A percentile compares a stretch with the other conserved stretches of the same genome.
These are phyloP conservation scores for Hydrochoerus hydrochaeris DNA, from an alignment of 2,113 vertebrate species.

Conservation along the genomic window DNA sequence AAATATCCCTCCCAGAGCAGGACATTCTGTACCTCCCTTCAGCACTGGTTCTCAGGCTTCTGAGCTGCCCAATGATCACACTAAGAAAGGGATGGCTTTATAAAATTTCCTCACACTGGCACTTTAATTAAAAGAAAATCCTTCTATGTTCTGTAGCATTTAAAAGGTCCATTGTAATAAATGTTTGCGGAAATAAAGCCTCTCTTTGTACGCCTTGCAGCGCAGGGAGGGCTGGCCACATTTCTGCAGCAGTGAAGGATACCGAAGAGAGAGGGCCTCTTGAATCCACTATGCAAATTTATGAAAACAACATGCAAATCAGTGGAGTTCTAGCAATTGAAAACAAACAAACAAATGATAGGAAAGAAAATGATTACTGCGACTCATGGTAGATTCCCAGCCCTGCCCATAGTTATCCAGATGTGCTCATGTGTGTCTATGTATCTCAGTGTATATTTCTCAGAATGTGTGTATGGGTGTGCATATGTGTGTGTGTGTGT, in stretches of 20 bases:
- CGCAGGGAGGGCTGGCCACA: conserved; percentile 40
- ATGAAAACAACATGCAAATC: conserved; percentile 74
- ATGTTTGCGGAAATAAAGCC: conserved; percentile 59
- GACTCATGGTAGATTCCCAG: neutral
- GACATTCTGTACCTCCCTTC: neutral
- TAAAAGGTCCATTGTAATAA: conserved; percentile 66
- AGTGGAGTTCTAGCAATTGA: conserved; percentile 48
- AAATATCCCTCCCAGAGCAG: neutral
- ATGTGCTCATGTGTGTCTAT: neutral
- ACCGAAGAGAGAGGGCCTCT: conserved; percentile 8
- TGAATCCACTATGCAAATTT: conserved; percentile 73
- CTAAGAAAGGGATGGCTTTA: conserved; percentile 35
- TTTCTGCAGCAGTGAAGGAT: conserved; percentile 51
- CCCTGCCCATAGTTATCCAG: neutral
- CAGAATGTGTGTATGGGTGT: neutral
- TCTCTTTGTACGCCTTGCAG: conserved; percentile 67
- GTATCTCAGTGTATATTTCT: neutral
- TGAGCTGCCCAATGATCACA: conserved; percentile 12
- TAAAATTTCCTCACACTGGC: conserved; percentile 44
- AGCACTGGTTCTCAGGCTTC: neutral
- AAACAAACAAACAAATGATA: conserved; percentile 70
- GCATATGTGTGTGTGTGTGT: too few relatives aligned
- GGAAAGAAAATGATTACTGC: conserved; percentile 53
- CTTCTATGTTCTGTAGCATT: conserved; percentile 58
- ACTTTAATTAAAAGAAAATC: conserved; percentile 75